Evolutionary conservation across 2,797 vertebrate genomes (phyloP).

Genomic region (Sebastes hubbsi): DNA sequence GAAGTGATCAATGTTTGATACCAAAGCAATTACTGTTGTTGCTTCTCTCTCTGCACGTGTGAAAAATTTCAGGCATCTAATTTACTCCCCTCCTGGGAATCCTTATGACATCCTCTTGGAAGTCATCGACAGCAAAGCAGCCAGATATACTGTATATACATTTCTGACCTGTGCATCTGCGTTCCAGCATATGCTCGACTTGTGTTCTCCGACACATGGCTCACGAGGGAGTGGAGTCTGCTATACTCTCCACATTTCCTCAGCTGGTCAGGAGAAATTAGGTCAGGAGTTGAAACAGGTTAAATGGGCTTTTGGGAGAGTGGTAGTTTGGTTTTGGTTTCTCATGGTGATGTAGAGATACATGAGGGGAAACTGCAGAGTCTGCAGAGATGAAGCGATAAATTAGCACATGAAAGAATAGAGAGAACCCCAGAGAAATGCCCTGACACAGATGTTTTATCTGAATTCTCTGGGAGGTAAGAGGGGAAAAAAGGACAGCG

Average conservation of each 20-base stretch:
- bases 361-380: slow-evolving; percentile 19
- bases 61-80: slow-evolving; percentile 54
- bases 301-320: slow-evolving; percentile 64
- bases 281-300: slow-evolving; percentile 76
- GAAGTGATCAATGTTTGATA: slow-evolving; percentile 63
- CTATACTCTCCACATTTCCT: slow-evolving; percentile 59
- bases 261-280: slow-evolving; percentile 73
- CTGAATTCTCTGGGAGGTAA: slow-evolving; percentile 21
- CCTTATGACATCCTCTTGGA: slow-evolving; percentile 60
- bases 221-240: slow-evolving; percentile 61
- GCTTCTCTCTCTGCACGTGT: slow-evolving; percentile 41
- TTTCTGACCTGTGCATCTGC: slow-evolving; percentile 59
- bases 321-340: slow-evolving; percentile 47
- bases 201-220: slow-evolving; percentile 60
- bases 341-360: slow-evolving; percentile 46
- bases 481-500: background rate
- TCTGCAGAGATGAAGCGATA: slow-evolving; percentile 39
- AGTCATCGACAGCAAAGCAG: slow-evolving; percentile 62
- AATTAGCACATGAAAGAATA: slow-evolving; percentile 44
- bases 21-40: slow-evolving; percentile 46
- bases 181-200: slow-evolving; percentile 59
- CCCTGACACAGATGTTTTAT: slow-evolving; percentile 38
- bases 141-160: slow-evolving; percentile 64
- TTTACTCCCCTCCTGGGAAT: slow-evolving; percentile 60
- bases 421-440: slow-evolving; percentile 18